These are phyloP conservation scores for Platyscapa corneri DNA, from an alignment of 1,140 invertebrate genomes.

Conservation along the genomic window DNA sequence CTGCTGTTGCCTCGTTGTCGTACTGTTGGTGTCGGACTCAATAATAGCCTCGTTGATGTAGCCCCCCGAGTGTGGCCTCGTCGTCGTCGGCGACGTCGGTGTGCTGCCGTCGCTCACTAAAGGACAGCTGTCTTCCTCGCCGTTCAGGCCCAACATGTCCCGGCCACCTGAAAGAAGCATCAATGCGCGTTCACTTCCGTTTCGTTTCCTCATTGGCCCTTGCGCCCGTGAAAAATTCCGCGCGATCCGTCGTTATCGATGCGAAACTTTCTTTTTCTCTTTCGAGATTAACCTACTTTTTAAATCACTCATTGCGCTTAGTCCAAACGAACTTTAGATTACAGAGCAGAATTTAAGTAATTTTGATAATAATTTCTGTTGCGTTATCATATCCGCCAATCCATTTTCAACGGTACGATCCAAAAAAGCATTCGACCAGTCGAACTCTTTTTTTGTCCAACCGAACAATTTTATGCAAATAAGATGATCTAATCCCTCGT, in stretches of 20 bases:
- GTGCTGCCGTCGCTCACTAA: conserved; percentile 76
- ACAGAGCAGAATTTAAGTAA: background rate
- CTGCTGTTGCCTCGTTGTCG: conserved; percentile 74
- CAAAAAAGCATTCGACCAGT: no score
- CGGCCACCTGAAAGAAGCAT: conserved; percentile 62
- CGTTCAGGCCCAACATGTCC: conserved; percentile 68
- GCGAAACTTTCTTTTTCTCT: background rate
- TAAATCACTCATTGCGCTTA: background rate
- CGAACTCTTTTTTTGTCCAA: no score
- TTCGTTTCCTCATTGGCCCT: background rate
- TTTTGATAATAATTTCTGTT: background rate
- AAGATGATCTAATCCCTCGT: no score
- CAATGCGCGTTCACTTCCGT: background rate
- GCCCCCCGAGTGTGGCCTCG: conserved; percentile 81
- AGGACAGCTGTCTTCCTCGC: conserved; percentile 79
- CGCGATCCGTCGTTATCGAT: background rate
- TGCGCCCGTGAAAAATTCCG: background rate
- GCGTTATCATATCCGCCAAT: no score
- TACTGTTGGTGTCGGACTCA: conserved; percentile 66
- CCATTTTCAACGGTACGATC: no score
- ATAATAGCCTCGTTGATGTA: conserved; percentile 84
- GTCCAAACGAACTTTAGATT: background rate
- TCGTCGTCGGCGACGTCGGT: conserved; percentile 75
- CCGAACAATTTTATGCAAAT: no score
- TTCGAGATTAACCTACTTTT: background rate